Conservation (phyloP, 2,888 invertebrate species). For the Aphidius colemani region DNA sequence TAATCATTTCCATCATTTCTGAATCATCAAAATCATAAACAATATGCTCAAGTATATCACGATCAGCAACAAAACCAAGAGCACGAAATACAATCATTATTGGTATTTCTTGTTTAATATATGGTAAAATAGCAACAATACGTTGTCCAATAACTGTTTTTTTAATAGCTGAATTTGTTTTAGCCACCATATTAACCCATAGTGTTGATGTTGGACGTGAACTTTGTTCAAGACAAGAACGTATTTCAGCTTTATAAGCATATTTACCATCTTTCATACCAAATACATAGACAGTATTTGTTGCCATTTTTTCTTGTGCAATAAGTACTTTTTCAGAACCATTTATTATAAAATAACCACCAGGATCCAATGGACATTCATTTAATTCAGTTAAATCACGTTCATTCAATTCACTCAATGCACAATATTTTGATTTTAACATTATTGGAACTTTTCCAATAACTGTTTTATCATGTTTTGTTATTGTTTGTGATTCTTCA, state of each 20-base stretch:
- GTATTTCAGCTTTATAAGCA: constrained; percentile 97
- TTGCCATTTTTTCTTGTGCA: constrained; percentile 99
- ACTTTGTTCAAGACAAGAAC: constrained; percentile 91
- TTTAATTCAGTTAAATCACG: constrained; percentile 99
- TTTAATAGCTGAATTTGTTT: constrained; percentile 96
- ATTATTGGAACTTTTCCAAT: constrained; percentile 95
- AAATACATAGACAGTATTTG: constrained; percentile 99
- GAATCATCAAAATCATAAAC: constrained; percentile 99
- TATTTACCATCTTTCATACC: constrained; percentile 99
- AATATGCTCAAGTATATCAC: constrained; percentile 98
- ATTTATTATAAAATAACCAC: constrained; percentile 99
- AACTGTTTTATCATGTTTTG: constrained; percentile 71
- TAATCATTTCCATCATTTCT: constrained; percentile 99
- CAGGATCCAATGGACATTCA: constrained; percentile 98
- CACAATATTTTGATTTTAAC: constrained; percentile 96
- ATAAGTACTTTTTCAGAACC: constrained; percentile 98
- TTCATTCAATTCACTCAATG: constrained; percentile 92
- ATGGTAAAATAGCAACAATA: constrained; percentile 96
- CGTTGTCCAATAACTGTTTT: constrained; percentile 98
- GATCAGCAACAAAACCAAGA: constrained; percentile 98
- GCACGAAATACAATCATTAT: constrained; percentile 99
- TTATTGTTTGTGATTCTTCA: constrained; percentile 39
- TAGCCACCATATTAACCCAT: constrained; percentile 99
- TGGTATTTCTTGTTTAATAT: constrained; percentile 99
- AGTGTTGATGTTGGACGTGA: constrained; percentile 96